phyloP scores from a whole-genome alignment of 2,113 vertebrate species.

The Gavialis gangeticus region DNA sequence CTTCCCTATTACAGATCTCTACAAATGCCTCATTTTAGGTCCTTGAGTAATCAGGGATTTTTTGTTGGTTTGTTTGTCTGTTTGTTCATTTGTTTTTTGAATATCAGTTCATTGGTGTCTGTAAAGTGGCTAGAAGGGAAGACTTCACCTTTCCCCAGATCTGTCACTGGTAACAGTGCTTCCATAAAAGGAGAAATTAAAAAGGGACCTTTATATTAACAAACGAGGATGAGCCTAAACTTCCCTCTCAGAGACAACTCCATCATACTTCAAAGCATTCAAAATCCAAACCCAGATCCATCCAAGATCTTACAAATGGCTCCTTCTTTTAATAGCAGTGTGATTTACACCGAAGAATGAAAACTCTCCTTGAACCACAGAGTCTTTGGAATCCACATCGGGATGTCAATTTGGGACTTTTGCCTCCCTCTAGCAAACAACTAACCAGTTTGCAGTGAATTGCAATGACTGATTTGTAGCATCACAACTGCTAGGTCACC shows the following conservation, averaged over 20 bases:
- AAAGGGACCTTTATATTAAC: not conserved
- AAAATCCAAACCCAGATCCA: rapidly evolving
- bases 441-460: not conserved
- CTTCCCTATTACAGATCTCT: too few species aligned
- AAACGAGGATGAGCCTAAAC: not conserved
- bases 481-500: not conserved
- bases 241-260: rapidly evolving
- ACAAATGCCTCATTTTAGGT: too few species aligned
- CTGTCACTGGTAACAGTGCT: not conserved
- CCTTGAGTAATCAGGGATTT: too few species aligned
- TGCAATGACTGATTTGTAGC: not conserved
- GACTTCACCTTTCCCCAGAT: too few species aligned
- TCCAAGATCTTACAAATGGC: rapidly evolving
- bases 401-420: rapidly evolving
- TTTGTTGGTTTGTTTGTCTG: too few species aligned
- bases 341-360: not conserved
- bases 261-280: not conserved
- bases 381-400: rapidly evolving
- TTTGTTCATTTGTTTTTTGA: too few species aligned
- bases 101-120: too few species aligned
- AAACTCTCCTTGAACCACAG: rapidly evolving
- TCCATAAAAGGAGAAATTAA: not conserved
- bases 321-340: not conserved
- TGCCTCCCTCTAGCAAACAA: not conserved
- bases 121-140: too few species aligned